Percentiles rank a stretch among this genome's conserved stretches.
Conservation (phyloP, 2,888 invertebrate species). For the Chymomyza fuscimana region DNA sequence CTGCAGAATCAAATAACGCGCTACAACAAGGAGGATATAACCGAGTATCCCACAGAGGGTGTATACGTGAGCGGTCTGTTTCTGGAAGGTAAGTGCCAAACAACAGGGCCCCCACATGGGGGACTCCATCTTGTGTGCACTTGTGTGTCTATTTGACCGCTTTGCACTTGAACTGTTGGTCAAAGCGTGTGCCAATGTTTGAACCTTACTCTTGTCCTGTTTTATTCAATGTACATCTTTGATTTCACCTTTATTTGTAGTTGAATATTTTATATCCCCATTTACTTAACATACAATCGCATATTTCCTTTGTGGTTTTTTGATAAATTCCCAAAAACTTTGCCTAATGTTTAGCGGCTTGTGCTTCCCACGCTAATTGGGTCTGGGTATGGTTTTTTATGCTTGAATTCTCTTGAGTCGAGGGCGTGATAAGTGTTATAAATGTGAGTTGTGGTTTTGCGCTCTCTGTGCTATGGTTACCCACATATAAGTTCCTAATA, state of each 20-base stretch:
- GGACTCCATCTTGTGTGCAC: not conserved
- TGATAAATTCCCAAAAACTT: not conserved
- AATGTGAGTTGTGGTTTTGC: conserved; percentile 9
- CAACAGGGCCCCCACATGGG: not conserved
- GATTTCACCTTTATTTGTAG: conserved; percentile 1
- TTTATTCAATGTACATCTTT: conserved; percentile 15
- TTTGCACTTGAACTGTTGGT: conserved; percentile 1
- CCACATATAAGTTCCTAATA: not conserved
- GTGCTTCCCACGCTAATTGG: not conserved
- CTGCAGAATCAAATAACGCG: conserved; percentile 95
- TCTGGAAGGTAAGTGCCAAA: conserved; percentile 86
- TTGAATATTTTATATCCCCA: conserved; percentile 18
- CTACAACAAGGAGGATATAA: conserved; percentile 92
- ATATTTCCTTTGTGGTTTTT: conserved; percentile 23
- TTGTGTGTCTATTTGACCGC: conserved; percentile 9
- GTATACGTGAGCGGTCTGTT: conserved; percentile 94
- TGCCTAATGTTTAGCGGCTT: not conserved
- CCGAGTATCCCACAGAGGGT: conserved; percentile 94
- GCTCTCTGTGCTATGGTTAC: not conserved
- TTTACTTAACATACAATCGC: conserved; percentile 10
- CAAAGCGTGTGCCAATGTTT: not conserved
- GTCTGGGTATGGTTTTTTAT: not conserved
- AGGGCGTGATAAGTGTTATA: conserved; percentile 30
- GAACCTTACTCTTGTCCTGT: not conserved
- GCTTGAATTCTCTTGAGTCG: conserved; percentile 1